These are phyloP conservation scores for Calypte anna DNA, from an alignment of 2,113 vertebrate genomes.

Conservation along the genomic window DNA sequence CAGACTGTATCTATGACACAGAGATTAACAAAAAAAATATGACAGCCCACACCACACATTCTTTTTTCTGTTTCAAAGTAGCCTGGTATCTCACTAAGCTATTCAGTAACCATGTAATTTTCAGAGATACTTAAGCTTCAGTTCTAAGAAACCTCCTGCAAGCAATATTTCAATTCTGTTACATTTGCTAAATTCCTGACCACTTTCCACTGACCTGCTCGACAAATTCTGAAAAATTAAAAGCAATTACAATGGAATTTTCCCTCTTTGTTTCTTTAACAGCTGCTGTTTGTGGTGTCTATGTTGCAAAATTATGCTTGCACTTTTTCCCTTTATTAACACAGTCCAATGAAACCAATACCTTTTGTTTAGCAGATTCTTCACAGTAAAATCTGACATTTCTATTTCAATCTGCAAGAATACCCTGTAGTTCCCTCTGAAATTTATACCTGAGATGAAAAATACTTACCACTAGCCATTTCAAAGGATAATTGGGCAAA, in stretches of 20 bases:
- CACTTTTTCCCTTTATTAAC: not conserved
- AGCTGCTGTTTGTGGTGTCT: not conserved
- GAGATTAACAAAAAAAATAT: not conserved
- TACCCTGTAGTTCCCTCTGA: not conserved
- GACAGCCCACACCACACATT: not conserved
- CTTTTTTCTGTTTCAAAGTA: not conserved
- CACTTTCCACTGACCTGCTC: not conserved
- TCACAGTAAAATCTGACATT: not conserved
- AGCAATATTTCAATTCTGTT: not conserved
- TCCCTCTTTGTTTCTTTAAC: not conserved
- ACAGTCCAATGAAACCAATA: not conserved
- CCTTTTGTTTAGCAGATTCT: not conserved
- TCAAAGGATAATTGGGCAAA: slow-evolving; percentile 55
- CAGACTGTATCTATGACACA: not conserved
- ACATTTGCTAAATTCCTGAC: not conserved
- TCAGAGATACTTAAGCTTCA: not conserved
- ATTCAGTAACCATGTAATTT: not conserved
- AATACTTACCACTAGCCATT: slow-evolving; percentile 76
- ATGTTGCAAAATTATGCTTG: not conserved
- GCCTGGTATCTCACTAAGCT: not conserved
- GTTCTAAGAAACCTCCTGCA: not conserved
- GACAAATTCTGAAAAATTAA: not conserved
- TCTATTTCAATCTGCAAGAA: not conserved
- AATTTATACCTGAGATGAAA: slow-evolving; percentile 39
- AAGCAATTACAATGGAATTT: not conserved